Conservation (phyloP, 1,140 invertebrate species). For the Lordiphosa mommai region DNA sequence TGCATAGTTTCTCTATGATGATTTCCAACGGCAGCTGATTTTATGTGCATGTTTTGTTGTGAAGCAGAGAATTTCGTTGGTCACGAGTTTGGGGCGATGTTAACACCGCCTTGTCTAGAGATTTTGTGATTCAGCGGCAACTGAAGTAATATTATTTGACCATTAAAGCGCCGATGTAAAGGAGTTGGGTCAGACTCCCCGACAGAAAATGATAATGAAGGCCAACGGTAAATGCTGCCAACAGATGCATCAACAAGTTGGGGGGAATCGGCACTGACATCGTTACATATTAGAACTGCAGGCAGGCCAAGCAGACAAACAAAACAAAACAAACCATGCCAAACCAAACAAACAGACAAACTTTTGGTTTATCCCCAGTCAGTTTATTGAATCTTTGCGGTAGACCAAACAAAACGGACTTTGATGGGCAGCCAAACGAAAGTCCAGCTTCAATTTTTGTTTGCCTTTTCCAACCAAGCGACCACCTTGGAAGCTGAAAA, state of each 20-base stretch:
- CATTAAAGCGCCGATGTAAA: constrained; percentile 58
- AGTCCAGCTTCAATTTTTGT: constrained; percentile 12
- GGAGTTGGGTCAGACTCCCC: constrained; percentile 11
- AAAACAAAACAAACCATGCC: no score
- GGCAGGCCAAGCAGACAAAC: constrained; percentile 18
- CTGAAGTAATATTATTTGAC: constrained; percentile 63
- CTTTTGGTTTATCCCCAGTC: constrained; percentile 4
- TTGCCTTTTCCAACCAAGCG: constrained; percentile 2
- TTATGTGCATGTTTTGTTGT: constrained; percentile 44
- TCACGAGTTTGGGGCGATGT: constrained; percentile 68
- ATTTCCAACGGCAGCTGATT: constrained; percentile 55
- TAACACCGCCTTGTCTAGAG: constrained; percentile 55
- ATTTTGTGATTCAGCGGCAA: constrained; percentile 44
- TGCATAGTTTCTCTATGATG: constrained; percentile 52
- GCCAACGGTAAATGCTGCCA: constrained; percentile 61
- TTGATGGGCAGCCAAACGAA: constrained; percentile 16
- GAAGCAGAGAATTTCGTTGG: constrained; percentile 18
- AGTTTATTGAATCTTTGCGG: constrained; percentile 17
- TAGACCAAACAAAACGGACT: constrained; percentile 15
- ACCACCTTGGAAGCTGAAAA: constrained; percentile 9
- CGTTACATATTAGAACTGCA: constrained; percentile 53
- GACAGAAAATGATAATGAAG: constrained; percentile 67
- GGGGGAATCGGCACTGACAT: constrained; percentile 16
- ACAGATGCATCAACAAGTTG: constrained; percentile 31
- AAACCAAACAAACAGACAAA: constrained; percentile 9